Conservation (phyloP, 2,113 vertebrate species). For the Miniopterus natalensis region DNA sequence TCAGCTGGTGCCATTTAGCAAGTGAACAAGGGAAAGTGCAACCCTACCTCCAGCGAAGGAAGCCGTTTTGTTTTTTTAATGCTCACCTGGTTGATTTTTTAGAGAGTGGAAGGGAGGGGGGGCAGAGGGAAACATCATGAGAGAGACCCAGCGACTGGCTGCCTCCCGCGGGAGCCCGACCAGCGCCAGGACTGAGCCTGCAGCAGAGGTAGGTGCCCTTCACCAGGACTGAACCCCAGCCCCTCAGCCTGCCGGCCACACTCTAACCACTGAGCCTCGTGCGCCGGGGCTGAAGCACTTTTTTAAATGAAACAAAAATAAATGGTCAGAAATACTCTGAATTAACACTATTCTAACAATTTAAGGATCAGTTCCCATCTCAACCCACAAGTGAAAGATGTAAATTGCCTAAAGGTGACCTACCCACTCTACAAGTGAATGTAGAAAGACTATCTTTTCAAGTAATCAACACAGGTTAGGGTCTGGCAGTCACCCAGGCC, state of each 20-base stretch:
- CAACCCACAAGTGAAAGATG: constrained; percentile 77
- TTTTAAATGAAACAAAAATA: not conserved
- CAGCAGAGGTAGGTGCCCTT: too few species aligned
- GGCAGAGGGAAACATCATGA: too few species aligned
- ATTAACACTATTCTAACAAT: not conserved
- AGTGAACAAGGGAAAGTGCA: constrained; percentile 68
- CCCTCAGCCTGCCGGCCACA: too few species aligned
- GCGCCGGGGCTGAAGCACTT: not conserved
- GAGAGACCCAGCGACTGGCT: too few species aligned
- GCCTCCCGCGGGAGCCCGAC: too few species aligned
- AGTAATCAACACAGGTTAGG: constrained; percentile 72
- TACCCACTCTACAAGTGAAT: constrained; percentile 71
- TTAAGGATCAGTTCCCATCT: constrained; percentile 42
- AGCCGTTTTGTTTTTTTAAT: not conserved
- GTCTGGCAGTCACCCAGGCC: constrained; percentile 78
- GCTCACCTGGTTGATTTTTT: too few species aligned
- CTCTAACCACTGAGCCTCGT: too few species aligned
- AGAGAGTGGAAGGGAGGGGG: too few species aligned
- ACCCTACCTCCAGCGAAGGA: constrained; percentile 20
- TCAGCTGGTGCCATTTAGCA: constrained; percentile 58
- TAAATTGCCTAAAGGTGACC: constrained; percentile 77
- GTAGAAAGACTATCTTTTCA: constrained; percentile 78
- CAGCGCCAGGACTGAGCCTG: too few species aligned
- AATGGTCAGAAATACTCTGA: not conserved
- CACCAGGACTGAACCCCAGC: too few species aligned